A percentile compares a stretch with the other conserved stretches of the same genome.
Evolutionary conservation across 2,113 vertebrate genomes (phyloP).

Genomic region (Catharus bicknelli): DNA sequence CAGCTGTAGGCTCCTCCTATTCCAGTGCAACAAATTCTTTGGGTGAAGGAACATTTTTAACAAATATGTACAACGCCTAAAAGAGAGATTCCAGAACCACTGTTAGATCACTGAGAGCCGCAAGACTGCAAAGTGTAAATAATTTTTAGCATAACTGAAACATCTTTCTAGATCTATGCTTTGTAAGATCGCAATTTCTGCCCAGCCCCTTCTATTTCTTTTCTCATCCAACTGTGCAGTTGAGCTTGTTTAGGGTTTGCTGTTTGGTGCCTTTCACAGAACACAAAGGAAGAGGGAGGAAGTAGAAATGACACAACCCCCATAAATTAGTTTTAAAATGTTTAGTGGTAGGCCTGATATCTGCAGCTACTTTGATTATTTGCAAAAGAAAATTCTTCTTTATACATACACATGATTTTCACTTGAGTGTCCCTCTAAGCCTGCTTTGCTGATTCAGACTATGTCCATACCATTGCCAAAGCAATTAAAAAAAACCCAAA

Average conservation of each 20-base stretch:
- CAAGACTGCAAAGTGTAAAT: background rate
- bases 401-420: background rate
- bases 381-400: background rate
- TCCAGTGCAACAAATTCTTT: background rate
- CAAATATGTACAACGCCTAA: background rate
- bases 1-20: background rate
- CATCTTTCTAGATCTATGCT: background rate
- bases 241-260: background rate
- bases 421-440: background rate
- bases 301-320: background rate
- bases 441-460: conserved; percentile 20
- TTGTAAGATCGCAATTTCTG: background rate
- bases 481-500: background rate
- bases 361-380: background rate
- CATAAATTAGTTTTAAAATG: background rate
- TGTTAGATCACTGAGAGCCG: background rate
- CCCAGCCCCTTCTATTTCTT: background rate
- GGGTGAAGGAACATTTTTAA: background rate
- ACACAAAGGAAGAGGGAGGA: background rate
- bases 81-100: background rate
- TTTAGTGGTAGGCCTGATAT: background rate
- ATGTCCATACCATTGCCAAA: background rate
- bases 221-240: background rate
- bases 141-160: background rate
- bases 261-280: background rate